Conservation (phyloP, 2,888 invertebrate genomes). For the Ichneumoninae sp. region DNA sequence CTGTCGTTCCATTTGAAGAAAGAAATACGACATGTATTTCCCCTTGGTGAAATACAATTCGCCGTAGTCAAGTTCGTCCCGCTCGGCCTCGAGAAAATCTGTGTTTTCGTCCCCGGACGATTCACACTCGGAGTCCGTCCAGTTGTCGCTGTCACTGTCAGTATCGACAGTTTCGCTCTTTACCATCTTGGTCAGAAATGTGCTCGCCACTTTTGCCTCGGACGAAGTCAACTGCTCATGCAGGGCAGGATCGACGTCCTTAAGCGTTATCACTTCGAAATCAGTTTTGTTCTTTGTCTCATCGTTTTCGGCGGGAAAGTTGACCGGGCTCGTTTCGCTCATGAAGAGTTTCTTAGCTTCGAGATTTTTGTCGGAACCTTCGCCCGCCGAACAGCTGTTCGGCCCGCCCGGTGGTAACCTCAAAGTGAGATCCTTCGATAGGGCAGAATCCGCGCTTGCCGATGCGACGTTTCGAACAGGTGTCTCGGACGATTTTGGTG, state of each 20-base stretch:
- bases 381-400: conserved; percentile 12
- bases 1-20: conserved; percentile 81
- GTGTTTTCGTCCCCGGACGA: conserved; percentile 74
- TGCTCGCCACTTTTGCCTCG: background rate
- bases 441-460: background rate
- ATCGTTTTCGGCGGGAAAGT: background rate
- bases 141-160: conserved; percentile 66
- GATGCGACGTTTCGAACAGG: background rate
- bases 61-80: conserved; percentile 71
- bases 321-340: conserved; percentile 1
- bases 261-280: background rate
- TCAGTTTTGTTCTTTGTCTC: background rate
- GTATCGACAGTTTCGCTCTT: conserved; percentile 44
- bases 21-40: conserved; percentile 80
- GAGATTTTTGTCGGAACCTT: conserved; percentile 57
- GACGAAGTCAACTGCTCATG: background rate
- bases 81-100: conserved; percentile 71
- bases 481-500: background rate
- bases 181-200: conserved; percentile 38
- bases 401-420: background rate
- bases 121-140: conserved; percentile 66
- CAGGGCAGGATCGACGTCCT: conserved; percentile 16
- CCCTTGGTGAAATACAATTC: conserved; percentile 81
- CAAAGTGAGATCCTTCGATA: background rate
- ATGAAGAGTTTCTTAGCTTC: conserved; percentile 56